These are phyloP conservation scores for Seriola quinqueradiata DNA, from an alignment of 2,113 vertebrate genomes.

Conservation along the genomic window DNA sequence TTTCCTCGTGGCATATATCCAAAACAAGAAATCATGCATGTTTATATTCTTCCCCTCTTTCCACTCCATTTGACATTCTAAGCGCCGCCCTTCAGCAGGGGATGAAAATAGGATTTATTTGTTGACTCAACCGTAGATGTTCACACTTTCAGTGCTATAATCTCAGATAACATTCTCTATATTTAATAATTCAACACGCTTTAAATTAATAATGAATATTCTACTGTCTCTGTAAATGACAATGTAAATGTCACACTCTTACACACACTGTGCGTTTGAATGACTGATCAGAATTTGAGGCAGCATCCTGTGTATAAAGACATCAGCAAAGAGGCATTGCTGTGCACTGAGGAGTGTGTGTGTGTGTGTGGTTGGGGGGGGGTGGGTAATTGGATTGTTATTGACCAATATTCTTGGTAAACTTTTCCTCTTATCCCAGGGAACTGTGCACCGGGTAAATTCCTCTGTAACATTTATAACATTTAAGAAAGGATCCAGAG, in stretches of 20 bases:
- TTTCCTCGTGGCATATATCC: conserved; percentile 32
- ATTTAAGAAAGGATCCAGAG: conserved; percentile 53
- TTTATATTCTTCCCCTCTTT: conserved; percentile 18
- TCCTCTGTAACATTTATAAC: conserved; percentile 69
- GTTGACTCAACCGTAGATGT: conserved; percentile 63
- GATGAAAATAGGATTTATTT: conserved; percentile 73
- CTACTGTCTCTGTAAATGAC: conserved; percentile 73
- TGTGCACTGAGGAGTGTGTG: background rate
- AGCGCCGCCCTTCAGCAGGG: conserved; percentile 40
- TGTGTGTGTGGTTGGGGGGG: too few relatives aligned
- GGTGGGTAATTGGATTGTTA: conserved; percentile 41
- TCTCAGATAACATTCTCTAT: conserved; percentile 53
- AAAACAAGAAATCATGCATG: conserved; percentile 14
- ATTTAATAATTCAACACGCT: conserved; percentile 77
- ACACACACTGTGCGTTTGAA: conserved; percentile 37
- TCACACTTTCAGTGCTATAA: conserved; percentile 62
- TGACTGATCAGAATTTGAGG: conserved; percentile 43
- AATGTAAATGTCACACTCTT: conserved; percentile 77
- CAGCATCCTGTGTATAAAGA: conserved; percentile 21
- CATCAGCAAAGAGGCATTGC: conserved; percentile 11
- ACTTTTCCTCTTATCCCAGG: conserved; percentile 56
- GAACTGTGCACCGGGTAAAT: conserved; percentile 42
- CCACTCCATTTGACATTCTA: conserved; percentile 37
- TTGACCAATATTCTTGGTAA: conserved; percentile 53
- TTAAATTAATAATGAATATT: conserved; percentile 78